Conservation (phyloP, 2,797 vertebrate species). For the Phoxinus dragarum region DNA sequence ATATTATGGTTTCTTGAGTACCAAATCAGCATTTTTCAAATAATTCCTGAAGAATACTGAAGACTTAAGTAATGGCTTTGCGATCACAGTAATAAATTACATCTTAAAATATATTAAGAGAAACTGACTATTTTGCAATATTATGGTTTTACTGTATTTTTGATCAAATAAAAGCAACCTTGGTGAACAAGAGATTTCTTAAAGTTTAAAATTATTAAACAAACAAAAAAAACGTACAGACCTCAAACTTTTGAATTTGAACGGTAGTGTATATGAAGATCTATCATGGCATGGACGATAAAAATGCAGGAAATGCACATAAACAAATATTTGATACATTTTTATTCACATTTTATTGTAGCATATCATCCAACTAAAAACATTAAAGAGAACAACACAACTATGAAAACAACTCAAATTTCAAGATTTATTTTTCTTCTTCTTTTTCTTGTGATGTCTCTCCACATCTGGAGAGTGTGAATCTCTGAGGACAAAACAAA, state of each 20-base stretch:
- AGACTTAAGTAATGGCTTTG: not conserved
- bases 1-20: not conserved
- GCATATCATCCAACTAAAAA: not conserved
- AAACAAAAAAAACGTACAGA: not conserved
- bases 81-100: not conserved
- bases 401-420: not conserved
- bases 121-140: not conserved
- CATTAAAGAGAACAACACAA: not conserved
- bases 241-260: not conserved
- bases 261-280: too few species aligned
- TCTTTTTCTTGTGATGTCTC: constrained; percentile 83
- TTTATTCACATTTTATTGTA: constrained; percentile 10
- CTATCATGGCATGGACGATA: not conserved
- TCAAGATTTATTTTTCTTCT: constrained; percentile 61
- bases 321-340: not conserved
- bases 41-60: not conserved
- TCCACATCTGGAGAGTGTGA: constrained; percentile 79
- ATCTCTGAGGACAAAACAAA: constrained; percentile 74
- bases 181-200: not conserved
- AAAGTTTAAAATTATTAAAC: too few species aligned
- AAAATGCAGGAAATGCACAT: not conserved
- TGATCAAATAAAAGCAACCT: not conserved
- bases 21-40: not conserved
- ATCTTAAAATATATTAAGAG: not conserved
- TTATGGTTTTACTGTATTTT: not conserved